Conservation (phyloP, 2,888 invertebrate genomes). For the Latheticus oryzae region DNA sequence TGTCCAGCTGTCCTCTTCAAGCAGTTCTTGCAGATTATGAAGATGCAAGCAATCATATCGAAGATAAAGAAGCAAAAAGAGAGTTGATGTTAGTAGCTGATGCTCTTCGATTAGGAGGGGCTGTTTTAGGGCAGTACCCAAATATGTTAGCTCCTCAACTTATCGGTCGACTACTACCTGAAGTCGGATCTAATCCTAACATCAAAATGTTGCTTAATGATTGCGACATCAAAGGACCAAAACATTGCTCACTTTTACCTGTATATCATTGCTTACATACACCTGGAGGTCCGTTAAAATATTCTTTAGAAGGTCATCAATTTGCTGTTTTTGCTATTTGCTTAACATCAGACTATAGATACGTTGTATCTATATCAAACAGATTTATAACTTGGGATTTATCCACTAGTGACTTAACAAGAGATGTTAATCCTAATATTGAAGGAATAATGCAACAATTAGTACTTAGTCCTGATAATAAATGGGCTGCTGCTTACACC, state of each 20-base stretch:
- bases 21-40: slow-evolving; percentile 96
- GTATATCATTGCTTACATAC: slow-evolving; percentile 97
- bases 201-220: slow-evolving; percentile 90
- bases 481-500: slow-evolving; percentile 95
- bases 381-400: slow-evolving; percentile 97
- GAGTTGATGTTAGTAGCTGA: slow-evolving; percentile 94
- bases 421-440: slow-evolving; percentile 92
- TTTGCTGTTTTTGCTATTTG: slow-evolving; percentile 96
- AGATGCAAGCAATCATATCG: slow-evolving; percentile 86
- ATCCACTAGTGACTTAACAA: slow-evolving; percentile 92
- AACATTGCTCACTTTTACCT: slow-evolving; percentile 90
- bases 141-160: slow-evolving; percentile 97
- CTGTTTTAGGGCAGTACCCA: slow-evolving; percentile 90
- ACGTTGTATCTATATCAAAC: slow-evolving; percentile 96
- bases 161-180: slow-evolving; percentile 91
- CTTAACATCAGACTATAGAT: slow-evolving; percentile 88
- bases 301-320: slow-evolving; percentile 97
- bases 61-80: slow-evolving; percentile 83
- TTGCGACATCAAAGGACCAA: slow-evolving; percentile 90
- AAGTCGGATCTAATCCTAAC: slow-evolving; percentile 83
- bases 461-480: slow-evolving; percentile 93
- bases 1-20: slow-evolving; percentile 95
- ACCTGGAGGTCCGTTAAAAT: slow-evolving; percentile 98
- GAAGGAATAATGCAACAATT: slow-evolving; percentile 97
- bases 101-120: slow-evolving; percentile 92